phyloP scores from a whole-genome alignment of 2,888 invertebrate genomes.

The Drosophila anomelani region DNA sequence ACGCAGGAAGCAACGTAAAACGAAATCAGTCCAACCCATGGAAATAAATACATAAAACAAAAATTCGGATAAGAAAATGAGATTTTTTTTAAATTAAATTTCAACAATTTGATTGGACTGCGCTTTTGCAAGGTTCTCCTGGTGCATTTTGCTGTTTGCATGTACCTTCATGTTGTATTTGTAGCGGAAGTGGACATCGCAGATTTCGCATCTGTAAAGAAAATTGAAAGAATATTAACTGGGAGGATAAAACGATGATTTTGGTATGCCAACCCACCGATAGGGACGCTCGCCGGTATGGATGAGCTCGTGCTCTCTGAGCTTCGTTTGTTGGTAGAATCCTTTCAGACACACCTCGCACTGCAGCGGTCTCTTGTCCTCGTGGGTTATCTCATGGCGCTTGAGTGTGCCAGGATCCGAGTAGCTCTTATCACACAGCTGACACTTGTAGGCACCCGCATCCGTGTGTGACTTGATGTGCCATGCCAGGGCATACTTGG shows the following conservation, averaged over 20 bases:
- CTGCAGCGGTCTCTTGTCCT: conserved; percentile 63
- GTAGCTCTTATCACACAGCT: conserved; percentile 84
- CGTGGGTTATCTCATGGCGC: conserved; percentile 60
- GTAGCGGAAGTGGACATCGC: conserved; percentile 62
- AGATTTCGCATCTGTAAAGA: conserved; percentile 64
- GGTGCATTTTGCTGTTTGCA: conserved; percentile 66
- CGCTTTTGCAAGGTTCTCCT: conserved; percentile 57
- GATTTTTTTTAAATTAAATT: conserved; percentile 11
- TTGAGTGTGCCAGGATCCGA: conserved; percentile 46
- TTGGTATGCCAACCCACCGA: conserved; percentile 26
- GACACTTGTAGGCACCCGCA: conserved; percentile 85
- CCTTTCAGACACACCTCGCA: conserved; percentile 66
- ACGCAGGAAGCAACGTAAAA: conserved; percentile 51
- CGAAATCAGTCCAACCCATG: conserved; percentile 21
- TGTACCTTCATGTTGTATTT: conserved; percentile 63
- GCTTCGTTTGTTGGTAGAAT: conserved; percentile 53
- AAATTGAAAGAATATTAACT: not conserved
- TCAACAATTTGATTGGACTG: conserved; percentile 2
- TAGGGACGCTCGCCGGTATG: conserved; percentile 71
- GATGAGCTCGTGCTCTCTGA: conserved; percentile 57
- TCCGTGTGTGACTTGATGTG: conserved; percentile 87
- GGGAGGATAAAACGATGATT: not conserved
- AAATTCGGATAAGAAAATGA: conserved; percentile 1
- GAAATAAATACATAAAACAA: conserved; percentile 12
- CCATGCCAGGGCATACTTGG: conserved; percentile 84